Percentiles rank a stretch among this genome's conserved stretches.
phyloP scores from a whole-genome alignment of 2,888 invertebrate genomes.

The Athalia rosae region DNA sequence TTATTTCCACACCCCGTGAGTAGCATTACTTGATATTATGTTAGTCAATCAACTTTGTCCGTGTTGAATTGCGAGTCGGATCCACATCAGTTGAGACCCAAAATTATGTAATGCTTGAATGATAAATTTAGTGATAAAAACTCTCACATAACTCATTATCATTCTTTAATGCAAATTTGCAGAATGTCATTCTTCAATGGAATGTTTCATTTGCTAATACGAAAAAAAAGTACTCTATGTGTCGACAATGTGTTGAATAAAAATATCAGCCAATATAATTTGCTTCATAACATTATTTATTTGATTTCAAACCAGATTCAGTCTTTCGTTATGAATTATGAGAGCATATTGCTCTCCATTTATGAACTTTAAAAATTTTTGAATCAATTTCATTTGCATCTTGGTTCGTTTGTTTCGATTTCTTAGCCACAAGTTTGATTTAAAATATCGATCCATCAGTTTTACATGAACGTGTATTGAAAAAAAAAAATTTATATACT shows the following conservation, averaged over 20 bases:
- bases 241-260: too few species aligned
- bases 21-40: not conserved
- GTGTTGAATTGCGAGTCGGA: not conserved
- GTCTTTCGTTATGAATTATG: too few species aligned
- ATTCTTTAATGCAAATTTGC: not conserved
- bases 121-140: constrained; percentile 1
- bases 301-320: too few species aligned
- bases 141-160: not conserved
- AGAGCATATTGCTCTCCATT: too few species aligned
- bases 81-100: not conserved
- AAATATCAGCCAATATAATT: too few species aligned
- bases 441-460: not conserved
- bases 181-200: not conserved
- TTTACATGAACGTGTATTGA: not conserved
- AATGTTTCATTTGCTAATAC: not conserved
- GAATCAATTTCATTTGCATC: not conserved
- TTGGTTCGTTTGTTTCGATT: not conserved
- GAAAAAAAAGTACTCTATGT: not conserved
- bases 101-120: not conserved
- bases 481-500: not conserved
- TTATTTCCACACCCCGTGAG: too few species aligned
- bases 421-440: too few species aligned
- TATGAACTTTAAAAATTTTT: too few species aligned
- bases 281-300: too few species aligned
- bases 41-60: not conserved